phyloP scores from a whole-genome alignment of 2,113 vertebrate species.

The Tachysurus vachellii region DNA sequence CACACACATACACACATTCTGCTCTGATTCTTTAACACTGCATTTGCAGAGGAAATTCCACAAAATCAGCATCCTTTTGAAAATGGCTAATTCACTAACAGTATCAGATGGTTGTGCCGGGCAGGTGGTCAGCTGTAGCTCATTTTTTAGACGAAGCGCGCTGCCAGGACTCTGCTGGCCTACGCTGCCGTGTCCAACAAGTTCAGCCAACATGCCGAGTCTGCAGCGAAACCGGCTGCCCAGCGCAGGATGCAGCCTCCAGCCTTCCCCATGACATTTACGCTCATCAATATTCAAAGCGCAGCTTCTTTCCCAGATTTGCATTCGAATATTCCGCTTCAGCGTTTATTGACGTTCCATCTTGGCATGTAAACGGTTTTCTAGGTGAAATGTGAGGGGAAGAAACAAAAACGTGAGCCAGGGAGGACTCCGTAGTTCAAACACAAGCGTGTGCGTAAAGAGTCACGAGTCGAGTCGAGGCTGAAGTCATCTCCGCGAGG shows the following conservation, averaged over 20 bases:
- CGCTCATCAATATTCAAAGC: constrained; percentile 19
- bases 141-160: neutral
- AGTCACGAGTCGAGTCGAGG: neutral
- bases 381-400: neutral
- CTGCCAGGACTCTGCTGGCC: neutral
- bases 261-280: constrained; percentile 30
- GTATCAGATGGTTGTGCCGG: constrained; percentile 21
- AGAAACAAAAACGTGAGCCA: neutral
- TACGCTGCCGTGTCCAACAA: neutral
- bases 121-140: neutral
- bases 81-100: neutral
- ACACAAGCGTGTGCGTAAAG: neutral
- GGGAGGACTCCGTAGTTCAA: neutral
- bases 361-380: neutral
- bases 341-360: constrained; percentile 18
- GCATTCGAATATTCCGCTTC: constrained; percentile 11
- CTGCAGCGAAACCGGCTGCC: neutral
- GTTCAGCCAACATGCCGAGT: constrained; percentile 19
- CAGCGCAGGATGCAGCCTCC: neutral
- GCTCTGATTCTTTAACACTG: neutral
- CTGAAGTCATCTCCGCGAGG: constrained; percentile 15
- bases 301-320: neutral
- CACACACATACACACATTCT: neutral
- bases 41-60: neutral
- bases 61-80: constrained; percentile 3